Evolutionary conservation across 2,888 invertebrate genomes (phyloP).

Genomic region (Hyposoter didymator): DNA sequence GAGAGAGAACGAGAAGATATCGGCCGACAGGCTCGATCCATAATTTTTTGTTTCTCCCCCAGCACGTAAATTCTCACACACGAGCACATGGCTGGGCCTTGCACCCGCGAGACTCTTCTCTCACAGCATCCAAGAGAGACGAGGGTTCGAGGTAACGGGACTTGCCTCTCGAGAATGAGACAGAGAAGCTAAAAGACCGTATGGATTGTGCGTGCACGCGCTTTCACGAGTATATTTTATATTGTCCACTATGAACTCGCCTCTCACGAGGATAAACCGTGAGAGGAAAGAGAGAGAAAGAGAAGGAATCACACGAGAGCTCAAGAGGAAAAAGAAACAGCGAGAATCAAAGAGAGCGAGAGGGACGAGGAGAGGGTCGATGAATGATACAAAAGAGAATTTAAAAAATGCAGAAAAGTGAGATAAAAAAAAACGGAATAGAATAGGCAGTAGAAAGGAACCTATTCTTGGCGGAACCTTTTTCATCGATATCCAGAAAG

Average conservation of each 20-base stretch:
- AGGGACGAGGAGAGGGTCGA: neutral
- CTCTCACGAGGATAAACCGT: conserved; percentile 2
- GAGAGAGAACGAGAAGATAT: conserved; percentile 48
- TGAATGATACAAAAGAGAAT: neutral
- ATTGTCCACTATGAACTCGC: conserved; percentile 15
- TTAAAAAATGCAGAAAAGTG: neutral
- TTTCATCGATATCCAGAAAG: neutral
- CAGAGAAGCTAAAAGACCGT: conserved; percentile 67
- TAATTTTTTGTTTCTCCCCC: conserved; percentile 60
- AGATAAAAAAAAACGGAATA: neutral
- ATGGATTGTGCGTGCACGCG: conserved; percentile 65
- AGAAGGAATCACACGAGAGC: neutral
- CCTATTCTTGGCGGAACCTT: neutral
- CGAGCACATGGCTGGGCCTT: conserved; percentile 50
- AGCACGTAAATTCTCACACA: conserved; percentile 61
- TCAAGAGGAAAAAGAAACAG: neutral
- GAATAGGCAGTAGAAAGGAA: neutral
- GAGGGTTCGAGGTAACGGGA: conserved; percentile 82
- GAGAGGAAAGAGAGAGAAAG: conserved; percentile 42
- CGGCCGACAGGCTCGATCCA: conserved; percentile 60
- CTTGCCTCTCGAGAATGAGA: conserved; percentile 72
- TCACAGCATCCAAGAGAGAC: conserved; percentile 63
- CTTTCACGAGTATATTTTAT: conserved; percentile 52
- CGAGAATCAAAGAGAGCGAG: neutral
- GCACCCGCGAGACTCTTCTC: conserved; percentile 51